A percentile compares a stretch with the other conserved stretches of the same genome.
phyloP scores from a whole-genome alignment of 2,113 vertebrate species.

The Brachionichthys hirsutus region DNA sequence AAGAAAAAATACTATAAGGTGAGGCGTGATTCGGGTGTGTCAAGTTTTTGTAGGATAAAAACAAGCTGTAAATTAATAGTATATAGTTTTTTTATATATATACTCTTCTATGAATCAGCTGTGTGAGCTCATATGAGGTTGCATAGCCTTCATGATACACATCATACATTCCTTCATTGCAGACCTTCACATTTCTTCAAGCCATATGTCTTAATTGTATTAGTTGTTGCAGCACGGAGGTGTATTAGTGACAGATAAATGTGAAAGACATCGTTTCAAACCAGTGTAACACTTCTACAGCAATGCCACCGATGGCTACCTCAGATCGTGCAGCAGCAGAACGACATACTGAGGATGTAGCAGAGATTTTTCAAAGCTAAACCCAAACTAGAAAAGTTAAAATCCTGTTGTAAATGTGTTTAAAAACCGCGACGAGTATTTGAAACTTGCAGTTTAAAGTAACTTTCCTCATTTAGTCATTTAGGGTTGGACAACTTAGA shows the following conservation, averaged over 20 bases:
- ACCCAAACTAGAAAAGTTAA: no score
- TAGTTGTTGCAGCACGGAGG: constrained; percentile 21
- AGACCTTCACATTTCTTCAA: constrained; percentile 38
- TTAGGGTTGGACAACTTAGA: no score
- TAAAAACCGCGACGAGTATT: no score
- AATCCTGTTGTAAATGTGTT: no score
- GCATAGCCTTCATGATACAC: constrained; percentile 28
- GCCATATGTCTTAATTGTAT: constrained; percentile 41
- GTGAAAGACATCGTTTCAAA: no score
- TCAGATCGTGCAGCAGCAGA: no score
- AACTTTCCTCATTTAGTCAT: no score
- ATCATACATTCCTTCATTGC: constrained; percentile 5
- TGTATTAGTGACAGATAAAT: constrained; percentile 7
- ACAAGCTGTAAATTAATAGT: constrained; percentile 27
- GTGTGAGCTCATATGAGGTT: constrained; percentile 11
- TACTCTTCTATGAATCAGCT: not conserved
- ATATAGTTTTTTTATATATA: constrained; percentile 7
- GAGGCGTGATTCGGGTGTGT: constrained; percentile 47
- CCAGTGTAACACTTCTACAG: no score
- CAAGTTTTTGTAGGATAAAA: constrained; percentile 37
- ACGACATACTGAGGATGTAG: no score
- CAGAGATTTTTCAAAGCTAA: no score
- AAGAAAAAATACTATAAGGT: constrained; percentile 31
- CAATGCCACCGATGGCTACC: no score
- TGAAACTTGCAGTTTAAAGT: no score